Evolutionary conservation across 2,888 invertebrate genomes (phyloP).

Genomic region (Lasioglossum marginatum): DNA sequence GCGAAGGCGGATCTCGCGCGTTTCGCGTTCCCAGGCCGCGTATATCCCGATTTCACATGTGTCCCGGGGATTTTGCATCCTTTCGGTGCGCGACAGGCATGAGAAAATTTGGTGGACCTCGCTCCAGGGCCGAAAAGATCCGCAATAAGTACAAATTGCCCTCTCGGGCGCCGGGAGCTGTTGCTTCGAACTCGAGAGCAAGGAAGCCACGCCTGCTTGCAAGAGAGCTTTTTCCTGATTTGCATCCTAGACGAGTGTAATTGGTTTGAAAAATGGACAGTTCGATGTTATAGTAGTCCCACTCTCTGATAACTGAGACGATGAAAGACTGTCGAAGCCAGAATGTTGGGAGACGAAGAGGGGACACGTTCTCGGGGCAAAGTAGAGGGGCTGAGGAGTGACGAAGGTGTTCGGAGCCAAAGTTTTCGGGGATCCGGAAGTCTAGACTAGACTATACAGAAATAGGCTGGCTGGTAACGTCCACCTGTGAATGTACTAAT

Average conservation of each 20-base stretch:
- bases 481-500: neutral
- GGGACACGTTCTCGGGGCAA: neutral
- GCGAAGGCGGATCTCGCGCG: conserved; percentile 69
- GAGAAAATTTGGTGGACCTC: conserved; percentile 38
- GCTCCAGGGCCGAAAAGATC: neutral
- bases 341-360: neutral
- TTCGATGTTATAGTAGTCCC: too few species aligned
- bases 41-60: conserved; percentile 66
- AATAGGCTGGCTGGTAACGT: neutral
- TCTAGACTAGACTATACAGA: neutral
- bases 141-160: neutral
- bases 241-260: neutral
- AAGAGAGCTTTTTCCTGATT: neutral
- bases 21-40: conserved; percentile 68
- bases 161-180: neutral
- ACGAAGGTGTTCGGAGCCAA: neutral
- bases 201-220: too few species aligned
- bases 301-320: too few species aligned
- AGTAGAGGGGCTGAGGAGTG: neutral
- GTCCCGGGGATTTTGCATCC: conserved; percentile 39
- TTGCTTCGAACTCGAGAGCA: neutral
- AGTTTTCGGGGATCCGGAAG: neutral
- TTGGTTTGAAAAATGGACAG: neutral
- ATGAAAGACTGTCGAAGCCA: too few species aligned
- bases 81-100: conserved; percentile 18